A percentile compares a stretch with the other conserved stretches of the same genome.
These are phyloP conservation scores for Empidonax traillii DNA, from an alignment of 2,113 vertebrate species.

Conservation along the genomic window DNA sequence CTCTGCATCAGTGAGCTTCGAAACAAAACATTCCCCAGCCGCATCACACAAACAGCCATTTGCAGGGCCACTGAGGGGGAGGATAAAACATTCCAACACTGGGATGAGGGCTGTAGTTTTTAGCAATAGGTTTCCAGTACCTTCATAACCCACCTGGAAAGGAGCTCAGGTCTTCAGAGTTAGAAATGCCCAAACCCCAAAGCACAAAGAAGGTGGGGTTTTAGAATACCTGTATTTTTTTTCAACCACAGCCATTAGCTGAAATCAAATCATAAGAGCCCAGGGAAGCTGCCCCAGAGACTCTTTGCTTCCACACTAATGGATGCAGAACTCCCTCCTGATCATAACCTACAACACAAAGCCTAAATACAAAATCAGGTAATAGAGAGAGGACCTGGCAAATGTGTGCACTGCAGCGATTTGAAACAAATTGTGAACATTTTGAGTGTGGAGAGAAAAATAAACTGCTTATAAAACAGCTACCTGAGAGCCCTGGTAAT, in stretches of 20 bases:
- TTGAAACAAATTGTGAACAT: fast-evolving
- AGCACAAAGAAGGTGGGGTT: background rate
- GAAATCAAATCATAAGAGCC: background rate
- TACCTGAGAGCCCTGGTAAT: background rate
- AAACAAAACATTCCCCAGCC: background rate
- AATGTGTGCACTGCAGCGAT: background rate
- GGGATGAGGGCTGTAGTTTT: background rate
- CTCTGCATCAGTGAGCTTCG: background rate
- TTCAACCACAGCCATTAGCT: background rate
- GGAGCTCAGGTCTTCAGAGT: background rate
- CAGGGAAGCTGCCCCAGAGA: background rate
- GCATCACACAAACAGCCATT: background rate
- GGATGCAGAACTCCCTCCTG: background rate
- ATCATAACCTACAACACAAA: background rate
- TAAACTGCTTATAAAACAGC: background rate
- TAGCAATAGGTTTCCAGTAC: background rate
- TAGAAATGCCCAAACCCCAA: background rate
- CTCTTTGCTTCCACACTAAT: background rate
- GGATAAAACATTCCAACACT: background rate
- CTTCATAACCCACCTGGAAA: background rate
- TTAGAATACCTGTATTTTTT: background rate
- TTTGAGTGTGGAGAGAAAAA: background rate
- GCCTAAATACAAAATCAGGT: background rate
- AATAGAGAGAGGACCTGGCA: background rate
- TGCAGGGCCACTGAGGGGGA: fast-evolving